Evolutionary conservation across 2,113 vertebrate genomes (phyloP), one percentile per base, ranked within the genome.

Genomic region (Nothoprocta pentlandii): DNA sequence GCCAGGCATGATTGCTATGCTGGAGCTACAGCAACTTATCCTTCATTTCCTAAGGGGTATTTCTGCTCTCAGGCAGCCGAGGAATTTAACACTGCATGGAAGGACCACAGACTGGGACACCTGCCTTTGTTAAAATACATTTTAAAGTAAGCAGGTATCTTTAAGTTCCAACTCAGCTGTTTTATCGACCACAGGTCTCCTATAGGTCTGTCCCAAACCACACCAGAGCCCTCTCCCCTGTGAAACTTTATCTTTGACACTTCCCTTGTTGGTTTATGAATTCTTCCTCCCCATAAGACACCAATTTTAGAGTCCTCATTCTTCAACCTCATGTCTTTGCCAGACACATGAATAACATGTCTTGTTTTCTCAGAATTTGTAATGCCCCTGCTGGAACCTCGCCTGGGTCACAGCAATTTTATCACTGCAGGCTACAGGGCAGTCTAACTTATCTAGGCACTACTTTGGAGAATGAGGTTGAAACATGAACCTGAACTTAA

Each of bases 391-490:
- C 28, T 46, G 36, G 10, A 87, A 42, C 56, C 39, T 41, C 32
- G 32, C 2, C 6, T 13, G 70, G n/a, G 13, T 70, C 2, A 0
- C 74, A 67, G 42, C 6, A 12, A 54, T 59, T 32, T 32, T 74
- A 59, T 8, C 22, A 49, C 14, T 19, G 30, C 1, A 4, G 71
- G 32, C 21, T 42, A 58, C 44, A 26, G 8, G 25, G 56, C 17
- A 73, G 21, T 14, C 7, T 9, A 21, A 73, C 17, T 47, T 62
- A 28, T 54, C 64, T 10, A 15, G 12, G 10, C 83, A 28, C 58
- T 64, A 34, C 53, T 61, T 73, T 59, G 58, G 73, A 12, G 21
- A 3, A 2, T 0, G 0, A 42, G 32, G 11, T 30, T 83, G 64
- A 28, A 54, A 39, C n/a, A 36, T 0, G 0, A 42, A 82, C 47